Evolutionary conservation across 2,797 vertebrate genomes (phyloP), one percentile per base, ranked within the genome.

Genomic region (Manis pentadactyla): DNA sequence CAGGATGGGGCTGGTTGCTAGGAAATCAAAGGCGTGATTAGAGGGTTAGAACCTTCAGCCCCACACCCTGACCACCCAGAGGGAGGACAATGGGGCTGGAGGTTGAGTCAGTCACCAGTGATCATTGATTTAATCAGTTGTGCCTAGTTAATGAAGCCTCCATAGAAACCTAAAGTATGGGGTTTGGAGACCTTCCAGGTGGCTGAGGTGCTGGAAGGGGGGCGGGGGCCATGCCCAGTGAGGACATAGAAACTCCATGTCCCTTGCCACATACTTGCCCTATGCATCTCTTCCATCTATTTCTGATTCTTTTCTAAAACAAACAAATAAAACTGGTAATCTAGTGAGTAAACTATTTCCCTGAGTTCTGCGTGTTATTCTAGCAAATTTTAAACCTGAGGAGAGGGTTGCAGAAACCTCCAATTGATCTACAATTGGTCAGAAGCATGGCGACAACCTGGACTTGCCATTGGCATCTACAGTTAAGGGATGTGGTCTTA

Each of bases 191-290:
- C 25, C 25, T 25, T 49, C 39, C 27, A 14, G 3, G 34, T 5
- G 27, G 55, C 53, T 1, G 7, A 39, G 46, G 42, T 79, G 74
- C 63, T n/a, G 63, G 23, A 39, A 69, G 46, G 46, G 46, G 42
- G 63, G 13, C 2, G 11, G 37, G 21, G 7, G 34, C 15, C 57
- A 7, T 59, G 11, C 21, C 46, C 2, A 21, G 8, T n/a, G 79
- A 84, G 29, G 79, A 5, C 37, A 2, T 23, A 37, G 37, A n/a
- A 53, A 7, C 6, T 3, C 13, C 1, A n/a, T 4, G 0, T 14
- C n/a, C n/a, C 31, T 23, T 14, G 25, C 55, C 27, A 37, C 10
- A 17, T 21, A 49, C n/a, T 42, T 49, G 73, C n/a, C 18, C 61
- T 6, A 4, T 37, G 61, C 5, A 14, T n/a, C 51, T 61, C 34